Evolutionary conservation across 1,140 invertebrate species (phyloP).

Genomic region (Himalopsyche phryganea): DNA sequence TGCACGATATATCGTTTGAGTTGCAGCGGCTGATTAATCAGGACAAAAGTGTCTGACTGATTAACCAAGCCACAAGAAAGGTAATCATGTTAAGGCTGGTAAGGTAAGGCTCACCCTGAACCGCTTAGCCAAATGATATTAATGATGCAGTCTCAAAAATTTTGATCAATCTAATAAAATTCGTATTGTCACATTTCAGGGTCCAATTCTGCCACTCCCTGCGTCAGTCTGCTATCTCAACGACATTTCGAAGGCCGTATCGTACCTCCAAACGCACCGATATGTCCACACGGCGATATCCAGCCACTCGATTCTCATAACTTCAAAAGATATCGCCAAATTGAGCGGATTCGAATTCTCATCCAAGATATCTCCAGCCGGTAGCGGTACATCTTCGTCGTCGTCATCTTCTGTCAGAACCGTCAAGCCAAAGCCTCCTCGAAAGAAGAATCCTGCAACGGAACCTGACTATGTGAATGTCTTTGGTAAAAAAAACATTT

Average conservation of each 20-base stretch:
- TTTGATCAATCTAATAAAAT: too few relatives aligned
- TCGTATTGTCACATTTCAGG: slow-evolving; percentile 36
- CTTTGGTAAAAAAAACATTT: slow-evolving; percentile 12
- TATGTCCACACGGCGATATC: slow-evolving; percentile 45
- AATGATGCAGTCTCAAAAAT: too few relatives aligned
- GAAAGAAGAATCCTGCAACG: slow-evolving; percentile 15
- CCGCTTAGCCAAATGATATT: too few relatives aligned
- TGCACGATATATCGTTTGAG: too few relatives aligned
- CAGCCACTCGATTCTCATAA: slow-evolving; percentile 42
- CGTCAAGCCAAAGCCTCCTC: slow-evolving; percentile 12
- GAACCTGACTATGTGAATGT: slow-evolving; percentile 30
- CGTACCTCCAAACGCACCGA: slow-evolving; percentile 46
- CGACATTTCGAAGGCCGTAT: slow-evolving; percentile 44
- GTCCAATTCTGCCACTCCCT: slow-evolving; percentile 42
- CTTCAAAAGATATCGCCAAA: slow-evolving; percentile 44
- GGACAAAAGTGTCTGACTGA: too few relatives aligned
- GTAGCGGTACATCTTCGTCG: too few relatives aligned
- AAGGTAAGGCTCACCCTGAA: too few relatives aligned
- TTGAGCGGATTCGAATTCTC: slow-evolving; percentile 40
- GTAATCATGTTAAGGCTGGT: too few relatives aligned
- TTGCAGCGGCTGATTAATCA: too few relatives aligned
- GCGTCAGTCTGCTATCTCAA: slow-evolving; percentile 41
- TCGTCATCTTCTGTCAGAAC: background rate
- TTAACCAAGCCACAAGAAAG: too few relatives aligned
- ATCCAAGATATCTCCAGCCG: too few relatives aligned